Conservation (phyloP, 2,113 vertebrate species). For the Erythrolamprus reginae region DNA sequence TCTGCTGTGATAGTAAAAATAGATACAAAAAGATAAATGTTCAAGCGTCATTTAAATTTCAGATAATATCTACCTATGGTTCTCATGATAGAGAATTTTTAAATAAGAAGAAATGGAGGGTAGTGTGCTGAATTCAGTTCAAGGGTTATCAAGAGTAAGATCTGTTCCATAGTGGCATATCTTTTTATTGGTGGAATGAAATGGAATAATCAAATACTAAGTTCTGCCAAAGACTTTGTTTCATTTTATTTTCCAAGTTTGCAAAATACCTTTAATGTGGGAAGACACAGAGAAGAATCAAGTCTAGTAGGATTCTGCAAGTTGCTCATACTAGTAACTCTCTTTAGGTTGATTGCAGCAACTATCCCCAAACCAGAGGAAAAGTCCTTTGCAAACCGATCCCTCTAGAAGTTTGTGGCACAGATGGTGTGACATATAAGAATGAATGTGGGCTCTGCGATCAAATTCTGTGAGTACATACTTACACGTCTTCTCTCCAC, state of each 20-base stretch:
- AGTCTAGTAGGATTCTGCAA: neutral
- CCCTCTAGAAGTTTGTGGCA: constrained; percentile 11
- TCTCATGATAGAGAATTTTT: neutral
- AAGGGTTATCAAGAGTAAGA: neutral
- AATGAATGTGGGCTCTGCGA: constrained; percentile 18
- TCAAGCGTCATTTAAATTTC: neutral
- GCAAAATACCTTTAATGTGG: neutral
- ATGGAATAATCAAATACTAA: neutral
- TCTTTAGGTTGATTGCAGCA: constrained; percentile 20
- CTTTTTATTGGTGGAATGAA: neutral
- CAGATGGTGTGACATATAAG: constrained; percentile 19
- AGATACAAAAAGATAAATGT: neutral
- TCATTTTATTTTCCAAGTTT: neutral
- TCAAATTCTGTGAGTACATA: constrained; percentile 21
- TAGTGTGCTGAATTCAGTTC: neutral
- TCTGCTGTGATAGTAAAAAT: neutral
- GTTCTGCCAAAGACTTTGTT: neutral
- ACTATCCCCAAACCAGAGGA: constrained; percentile 22
- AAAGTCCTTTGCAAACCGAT: neutral
- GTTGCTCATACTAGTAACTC: neutral
- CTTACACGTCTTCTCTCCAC: neutral
- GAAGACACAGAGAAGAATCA: no score
- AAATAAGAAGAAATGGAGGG: neutral
- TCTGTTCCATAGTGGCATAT: neutral
- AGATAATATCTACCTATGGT: neutral